Conservation (phyloP, 2,888 invertebrate species). For the Metalampra italica region DNA sequence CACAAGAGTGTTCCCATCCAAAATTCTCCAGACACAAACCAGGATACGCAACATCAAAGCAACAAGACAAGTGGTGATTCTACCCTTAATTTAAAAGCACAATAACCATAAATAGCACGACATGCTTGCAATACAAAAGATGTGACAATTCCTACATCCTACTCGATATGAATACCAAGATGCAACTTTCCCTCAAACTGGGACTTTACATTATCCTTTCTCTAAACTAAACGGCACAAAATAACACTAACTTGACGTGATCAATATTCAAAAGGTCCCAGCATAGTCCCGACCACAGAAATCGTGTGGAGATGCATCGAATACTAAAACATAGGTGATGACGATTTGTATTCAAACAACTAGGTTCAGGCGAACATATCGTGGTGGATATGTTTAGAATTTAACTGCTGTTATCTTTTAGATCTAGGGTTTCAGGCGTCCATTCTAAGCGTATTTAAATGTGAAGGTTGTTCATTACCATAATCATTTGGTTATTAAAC, state of each 20-base stretch:
- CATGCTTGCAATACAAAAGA: conserved; percentile 1
- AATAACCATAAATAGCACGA: not conserved
- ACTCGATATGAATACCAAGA: conserved; percentile 25
- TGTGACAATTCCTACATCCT: conserved; percentile 1
- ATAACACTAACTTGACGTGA: conserved; percentile 37
- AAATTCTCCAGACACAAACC: no score
- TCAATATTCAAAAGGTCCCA: conserved; percentile 69
- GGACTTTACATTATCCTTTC: conserved; percentile 31
- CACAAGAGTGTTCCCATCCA: no score
- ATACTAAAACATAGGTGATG: conserved; percentile 52
- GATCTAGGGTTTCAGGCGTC: conserved; percentile 25
- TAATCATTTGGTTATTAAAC: not conserved
- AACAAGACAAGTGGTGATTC: no score
- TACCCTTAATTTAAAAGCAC: no score
- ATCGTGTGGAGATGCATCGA: conserved; percentile 60
- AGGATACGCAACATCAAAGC: no score
- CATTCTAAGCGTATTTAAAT: conserved; percentile 7
- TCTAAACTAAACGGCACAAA: conserved; percentile 18
- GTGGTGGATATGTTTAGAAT: conserved; percentile 47
- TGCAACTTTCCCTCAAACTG: conserved; percentile 53
- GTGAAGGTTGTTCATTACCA: conserved; percentile 6
- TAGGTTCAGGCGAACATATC: conserved; percentile 48
- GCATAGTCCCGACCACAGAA: conserved; percentile 61
- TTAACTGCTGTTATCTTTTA: conserved; percentile 44
- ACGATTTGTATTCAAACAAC: conserved; percentile 62